These are phyloP conservation scores for Strigamia maritima DNA, from an alignment of 2,888 invertebrate species.

Conservation along the genomic window DNA sequence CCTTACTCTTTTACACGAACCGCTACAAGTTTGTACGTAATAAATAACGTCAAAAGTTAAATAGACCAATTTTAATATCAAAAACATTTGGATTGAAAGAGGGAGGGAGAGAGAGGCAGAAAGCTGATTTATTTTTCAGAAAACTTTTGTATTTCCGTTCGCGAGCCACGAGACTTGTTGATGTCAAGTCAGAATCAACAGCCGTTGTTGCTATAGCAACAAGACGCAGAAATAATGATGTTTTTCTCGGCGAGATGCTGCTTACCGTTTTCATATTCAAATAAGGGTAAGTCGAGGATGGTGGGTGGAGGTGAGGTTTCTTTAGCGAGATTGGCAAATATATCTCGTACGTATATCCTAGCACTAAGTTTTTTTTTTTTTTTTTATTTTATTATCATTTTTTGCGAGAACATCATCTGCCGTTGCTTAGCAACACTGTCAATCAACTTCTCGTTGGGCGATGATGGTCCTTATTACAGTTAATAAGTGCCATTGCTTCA, in stretches of 20 bases:
- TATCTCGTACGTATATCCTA: conserved; percentile 18
- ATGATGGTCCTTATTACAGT: conserved; percentile 30
- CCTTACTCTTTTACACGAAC: conserved; percentile 2
- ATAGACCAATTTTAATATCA: not conserved
- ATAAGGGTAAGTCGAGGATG: not conserved
- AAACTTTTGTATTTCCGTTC: not conserved
- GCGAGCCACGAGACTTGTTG: not conserved
- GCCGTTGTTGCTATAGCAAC: not conserved
- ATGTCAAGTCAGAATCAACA: not conserved
- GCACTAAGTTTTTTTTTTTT: not conserved
- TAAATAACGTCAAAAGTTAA: not conserved
- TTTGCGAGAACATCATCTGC: not conserved
- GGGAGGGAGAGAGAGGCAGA: too few species aligned
- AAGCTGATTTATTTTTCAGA: not conserved
- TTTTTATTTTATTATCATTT: not conserved
- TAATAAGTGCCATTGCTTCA: conserved; percentile 26
- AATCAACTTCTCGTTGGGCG: conserved; percentile 31
- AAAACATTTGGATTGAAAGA: not conserved
- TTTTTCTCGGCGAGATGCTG: conserved; percentile 19
- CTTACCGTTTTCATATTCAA: conserved; percentile 27
- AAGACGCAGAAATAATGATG: conserved; percentile 29
- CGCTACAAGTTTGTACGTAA: conserved; percentile 2
- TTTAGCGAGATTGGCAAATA: conserved; percentile 29
- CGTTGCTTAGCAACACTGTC: conserved; percentile 25
- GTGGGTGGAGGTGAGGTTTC: not conserved